These are phyloP conservation scores for Notiomystis cincta DNA, from an alignment of 2,113 vertebrate species.

Conservation along the genomic window DNA sequence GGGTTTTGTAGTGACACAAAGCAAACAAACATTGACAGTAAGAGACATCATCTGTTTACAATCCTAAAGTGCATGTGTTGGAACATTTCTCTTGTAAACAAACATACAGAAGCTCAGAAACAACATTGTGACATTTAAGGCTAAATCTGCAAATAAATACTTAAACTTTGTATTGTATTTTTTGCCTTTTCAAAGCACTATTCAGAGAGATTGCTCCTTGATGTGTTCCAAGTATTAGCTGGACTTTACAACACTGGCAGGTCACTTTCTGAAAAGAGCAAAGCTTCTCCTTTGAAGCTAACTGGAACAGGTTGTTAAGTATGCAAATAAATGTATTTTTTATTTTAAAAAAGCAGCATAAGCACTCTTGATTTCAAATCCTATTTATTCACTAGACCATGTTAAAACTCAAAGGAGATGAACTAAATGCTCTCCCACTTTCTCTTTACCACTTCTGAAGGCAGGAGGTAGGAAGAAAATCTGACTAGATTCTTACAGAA, in stretches of 20 bases:
- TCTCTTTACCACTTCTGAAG: neutral
- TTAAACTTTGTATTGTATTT: neutral
- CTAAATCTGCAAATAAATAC: neutral
- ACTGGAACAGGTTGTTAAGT: neutral
- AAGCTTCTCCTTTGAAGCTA: neutral
- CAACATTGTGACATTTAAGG: neutral
- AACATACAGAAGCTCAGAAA: neutral
- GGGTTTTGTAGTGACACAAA: neutral
- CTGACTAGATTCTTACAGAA: neutral
- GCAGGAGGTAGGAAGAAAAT: neutral
- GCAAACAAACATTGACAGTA: neutral
- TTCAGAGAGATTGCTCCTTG: neutral
- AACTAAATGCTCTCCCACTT: neutral
- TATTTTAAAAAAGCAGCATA: neutral
- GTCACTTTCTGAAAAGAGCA: neutral
- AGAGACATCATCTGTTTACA: neutral
- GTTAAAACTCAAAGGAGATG: neutral
- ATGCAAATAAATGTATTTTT: neutral
- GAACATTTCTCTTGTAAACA: neutral
- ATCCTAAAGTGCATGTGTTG: neutral
- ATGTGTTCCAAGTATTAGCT: neutral
- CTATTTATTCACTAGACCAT: neutral
- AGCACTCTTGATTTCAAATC: neutral
- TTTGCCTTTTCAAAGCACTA: neutral
- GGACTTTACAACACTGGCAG: neutral